A percentile compares a stretch with the other conserved stretches of the same genome.
Evolutionary conservation across 64 coral and sea anemone species (phyloP).

Genomic region (Actinia tenebrosa): DNA sequence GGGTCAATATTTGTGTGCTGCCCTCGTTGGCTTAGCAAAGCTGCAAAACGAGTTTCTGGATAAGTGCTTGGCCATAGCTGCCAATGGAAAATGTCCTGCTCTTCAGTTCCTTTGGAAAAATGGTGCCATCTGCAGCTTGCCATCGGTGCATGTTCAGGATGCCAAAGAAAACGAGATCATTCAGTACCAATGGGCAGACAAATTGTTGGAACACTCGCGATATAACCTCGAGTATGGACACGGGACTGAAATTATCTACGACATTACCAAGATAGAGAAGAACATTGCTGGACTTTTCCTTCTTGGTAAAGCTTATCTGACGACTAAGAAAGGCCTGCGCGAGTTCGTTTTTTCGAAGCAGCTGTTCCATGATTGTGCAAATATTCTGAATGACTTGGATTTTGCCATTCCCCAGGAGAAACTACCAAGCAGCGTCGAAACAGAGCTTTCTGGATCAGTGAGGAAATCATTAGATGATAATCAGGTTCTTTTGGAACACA

Average conservation of each 20-base stretch:
- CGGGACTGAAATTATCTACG: constrained; percentile 71
- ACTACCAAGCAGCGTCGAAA: constrained; percentile 36
- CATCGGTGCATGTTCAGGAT: constrained; percentile 66
- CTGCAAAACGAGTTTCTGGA: constrained; percentile 78
- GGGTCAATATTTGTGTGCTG: constrained; percentile 54
- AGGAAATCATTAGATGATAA: constrained; percentile 51
- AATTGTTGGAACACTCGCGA: constrained; percentile 67
- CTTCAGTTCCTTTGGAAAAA: constrained; percentile 53
- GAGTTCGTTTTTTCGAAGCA: constrained; percentile 83
- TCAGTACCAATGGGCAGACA: constrained; percentile 73
- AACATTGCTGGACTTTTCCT: constrained; percentile 62
- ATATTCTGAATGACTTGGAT: constrained; percentile 70
- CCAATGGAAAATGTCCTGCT: constrained; percentile 55
- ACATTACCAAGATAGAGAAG: constrained; percentile 77
- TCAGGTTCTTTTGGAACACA: constrained; percentile 72
- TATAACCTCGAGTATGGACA: constrained; percentile 77
- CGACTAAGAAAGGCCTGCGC: constrained; percentile 26
- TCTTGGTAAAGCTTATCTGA: constrained; percentile 77
- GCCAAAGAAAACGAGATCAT: constrained; percentile 91
- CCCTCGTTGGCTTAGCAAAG: constrained; percentile 47
- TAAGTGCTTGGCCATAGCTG: constrained; percentile 54
- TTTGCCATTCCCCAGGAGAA: constrained; percentile 61
- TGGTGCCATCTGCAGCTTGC: constrained; percentile 15
- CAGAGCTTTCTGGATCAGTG: constrained; percentile 32
- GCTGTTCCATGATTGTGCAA: constrained; percentile 78